phyloP scores from a whole-genome alignment of 2,888 invertebrate species.

The Aplocera efformata region DNA sequence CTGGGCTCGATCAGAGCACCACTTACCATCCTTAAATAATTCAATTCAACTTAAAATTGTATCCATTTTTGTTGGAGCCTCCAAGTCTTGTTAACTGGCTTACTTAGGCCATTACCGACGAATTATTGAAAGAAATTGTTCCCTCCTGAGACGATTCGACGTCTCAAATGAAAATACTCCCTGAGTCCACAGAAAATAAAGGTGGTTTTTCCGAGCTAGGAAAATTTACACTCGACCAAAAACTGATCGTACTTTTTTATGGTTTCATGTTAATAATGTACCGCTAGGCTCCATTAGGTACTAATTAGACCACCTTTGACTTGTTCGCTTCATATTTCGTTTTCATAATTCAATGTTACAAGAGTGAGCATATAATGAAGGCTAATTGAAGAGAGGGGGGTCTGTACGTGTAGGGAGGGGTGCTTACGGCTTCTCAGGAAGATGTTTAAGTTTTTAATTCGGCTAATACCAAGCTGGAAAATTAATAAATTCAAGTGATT shows the following conservation, averaged over 20 bases:
- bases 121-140: conserved; percentile 61
- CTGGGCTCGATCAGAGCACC: conserved; percentile 3
- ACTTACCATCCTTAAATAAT: conserved; percentile 35
- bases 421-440: too few species aligned
- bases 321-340: conserved; percentile 31
- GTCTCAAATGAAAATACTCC: conserved; percentile 25
- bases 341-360: conserved; percentile 34
- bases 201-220: conserved; percentile 8
- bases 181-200: conserved; percentile 16
- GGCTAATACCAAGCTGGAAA: too few species aligned
- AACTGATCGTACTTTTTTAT: conserved; percentile 49
- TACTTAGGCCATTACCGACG: conserved; percentile 55
- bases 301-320: conserved; percentile 49
- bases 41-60: conserved; percentile 50
- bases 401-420: not conserved
- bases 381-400: conserved; percentile 27
- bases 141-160: conserved; percentile 33
- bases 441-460: too few species aligned
- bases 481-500: too few species aligned
- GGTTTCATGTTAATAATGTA: conserved; percentile 42
- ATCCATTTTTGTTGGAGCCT: conserved; percentile 44
- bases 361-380: conserved; percentile 24
- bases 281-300: conserved; percentile 47
- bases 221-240: conserved; percentile 17
- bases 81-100: conserved; percentile 58